Evolutionary conservation across 2,888 invertebrate species (phyloP), one percentile per base, ranked within the genome.

Genomic region (Amphipyra tragopoginis): DNA sequence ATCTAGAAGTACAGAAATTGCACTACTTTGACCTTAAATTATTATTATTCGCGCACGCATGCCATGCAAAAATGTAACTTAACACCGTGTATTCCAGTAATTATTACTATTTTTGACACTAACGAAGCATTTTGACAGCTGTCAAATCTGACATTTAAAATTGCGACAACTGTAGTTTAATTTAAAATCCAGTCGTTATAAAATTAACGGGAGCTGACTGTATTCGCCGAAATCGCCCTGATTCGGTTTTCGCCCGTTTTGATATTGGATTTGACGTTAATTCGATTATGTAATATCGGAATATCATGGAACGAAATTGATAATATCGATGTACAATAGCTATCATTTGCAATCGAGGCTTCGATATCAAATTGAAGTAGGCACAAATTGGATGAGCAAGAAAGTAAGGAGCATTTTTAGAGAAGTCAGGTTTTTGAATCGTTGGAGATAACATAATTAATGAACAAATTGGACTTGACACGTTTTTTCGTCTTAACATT

Each of bases 241-340:
- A 68, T 73, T 68, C 47, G 21, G 8, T 48, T 63, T 42, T 34
- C 45, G 4, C 44, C 36, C 40, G 42, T 40, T 55, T 55, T 55
- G 11, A 6, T 64, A 64, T 72, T 73, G 74, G 58, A 59, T 73
- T 72, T 73, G 69, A 69, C 70, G 59, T 58, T 69, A 69, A 72
- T 74, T 74, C 39, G 64, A 58, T 73, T 49, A 59, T 45, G 33
- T 54, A 45, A 58, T 58, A 52, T 42, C 69, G 40, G 53, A 50
- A 55, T 68, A 45, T 49, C 11, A 40, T 10, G n/a, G 33, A 15
- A 14, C 42, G 29, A 49, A 72, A 73, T 73, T 73, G 58, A 49
- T 45, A 51, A 55, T 52, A 49, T 45, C 40, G 15, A 11, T 58
- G 42, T 40, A 68, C 54, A 55, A 63, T 33, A 55, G 39, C 53